Conservation (phyloP, 2,888 invertebrate genomes). For the Drosophila trichaetosa region DNA sequence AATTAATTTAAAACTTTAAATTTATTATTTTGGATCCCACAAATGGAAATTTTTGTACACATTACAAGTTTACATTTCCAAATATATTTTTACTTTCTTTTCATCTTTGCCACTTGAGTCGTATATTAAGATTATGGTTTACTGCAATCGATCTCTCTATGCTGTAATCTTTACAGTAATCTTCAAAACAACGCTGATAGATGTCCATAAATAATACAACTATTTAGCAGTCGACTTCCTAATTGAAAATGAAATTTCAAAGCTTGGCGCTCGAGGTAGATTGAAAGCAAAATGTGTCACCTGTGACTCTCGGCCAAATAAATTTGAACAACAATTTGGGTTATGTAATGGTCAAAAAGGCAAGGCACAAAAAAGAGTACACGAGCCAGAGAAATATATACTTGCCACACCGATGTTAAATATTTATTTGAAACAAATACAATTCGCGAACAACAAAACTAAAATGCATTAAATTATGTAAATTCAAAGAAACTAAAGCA, state of each 20-base stretch:
- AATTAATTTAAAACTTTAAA: background rate
- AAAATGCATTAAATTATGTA: slow-evolving; percentile 74
- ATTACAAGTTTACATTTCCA: background rate
- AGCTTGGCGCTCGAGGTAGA: slow-evolving; percentile 20
- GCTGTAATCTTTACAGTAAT: slow-evolving; percentile 1
- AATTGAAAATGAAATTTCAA: slow-evolving; percentile 46
- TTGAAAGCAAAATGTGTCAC: slow-evolving; percentile 49
- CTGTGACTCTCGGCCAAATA: slow-evolving; percentile 52
- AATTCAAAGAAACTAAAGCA: slow-evolving; percentile 30
- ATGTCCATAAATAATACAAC: slow-evolving; percentile 20
- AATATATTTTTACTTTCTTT: background rate
- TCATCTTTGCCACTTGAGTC: background rate
- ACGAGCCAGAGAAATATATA: slow-evolving; percentile 19
- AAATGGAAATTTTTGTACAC: background rate
- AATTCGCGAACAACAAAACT: slow-evolving; percentile 35
- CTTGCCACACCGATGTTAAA: slow-evolving; percentile 34
- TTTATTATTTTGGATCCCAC: background rate
- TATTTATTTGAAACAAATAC: slow-evolving; percentile 50
- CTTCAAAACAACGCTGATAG: slow-evolving; percentile 6
- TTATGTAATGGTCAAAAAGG: slow-evolving; percentile 51
- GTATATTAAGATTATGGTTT: background rate
- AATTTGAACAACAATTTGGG: slow-evolving; percentile 56
- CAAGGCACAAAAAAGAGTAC: slow-evolving; percentile 25
- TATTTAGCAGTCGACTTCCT: slow-evolving; percentile 42
- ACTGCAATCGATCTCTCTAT: slow-evolving; percentile 3